Conservation (phyloP, 2,888 invertebrate genomes). For the Eledona agricola region DNA sequence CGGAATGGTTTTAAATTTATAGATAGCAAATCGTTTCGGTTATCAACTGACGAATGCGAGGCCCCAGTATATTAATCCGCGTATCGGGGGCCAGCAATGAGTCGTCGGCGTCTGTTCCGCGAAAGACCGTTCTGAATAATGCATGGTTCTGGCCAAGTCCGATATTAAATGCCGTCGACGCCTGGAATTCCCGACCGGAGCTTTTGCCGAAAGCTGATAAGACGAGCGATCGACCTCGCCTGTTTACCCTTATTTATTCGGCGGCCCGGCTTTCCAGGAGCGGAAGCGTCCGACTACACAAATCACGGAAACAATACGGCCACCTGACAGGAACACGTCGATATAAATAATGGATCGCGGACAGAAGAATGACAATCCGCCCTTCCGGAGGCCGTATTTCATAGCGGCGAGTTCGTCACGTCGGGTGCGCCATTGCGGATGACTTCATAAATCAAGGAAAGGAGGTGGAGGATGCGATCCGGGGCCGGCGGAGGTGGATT, state of each 20-base stretch:
- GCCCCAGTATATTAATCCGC: constrained; percentile 31
- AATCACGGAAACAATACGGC: constrained; percentile 33
- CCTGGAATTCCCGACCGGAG: constrained; percentile 31
- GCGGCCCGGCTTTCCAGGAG: neutral
- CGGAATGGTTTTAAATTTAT: too few species aligned
- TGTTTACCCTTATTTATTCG: constrained; percentile 25
- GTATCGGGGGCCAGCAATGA: constrained; percentile 33
- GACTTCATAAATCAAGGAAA: constrained; percentile 29
- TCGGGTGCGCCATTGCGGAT: constrained; percentile 23
- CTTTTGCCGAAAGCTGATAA: constrained; percentile 12
- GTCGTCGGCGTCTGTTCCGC: constrained; percentile 35
- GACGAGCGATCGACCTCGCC: constrained; percentile 6
- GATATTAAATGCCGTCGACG: constrained; percentile 49
- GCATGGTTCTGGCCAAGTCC: constrained; percentile 48
- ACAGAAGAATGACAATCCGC: constrained; percentile 37
- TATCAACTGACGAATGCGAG: too few species aligned
- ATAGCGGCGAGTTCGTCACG: constrained; percentile 36
- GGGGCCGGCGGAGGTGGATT: too few species aligned
- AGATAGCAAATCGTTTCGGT: too few species aligned
- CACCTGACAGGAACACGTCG: constrained; percentile 31
- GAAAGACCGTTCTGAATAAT: constrained; percentile 46
- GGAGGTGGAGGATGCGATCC: too few species aligned
- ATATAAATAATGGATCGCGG: constrained; percentile 35
- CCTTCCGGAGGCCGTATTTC: constrained; percentile 37
- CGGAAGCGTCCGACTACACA: constrained; percentile 25